Base-by-base conservation (phyloP, 1,140 invertebrate species). In the Meloidogyne hapla region DNA sequence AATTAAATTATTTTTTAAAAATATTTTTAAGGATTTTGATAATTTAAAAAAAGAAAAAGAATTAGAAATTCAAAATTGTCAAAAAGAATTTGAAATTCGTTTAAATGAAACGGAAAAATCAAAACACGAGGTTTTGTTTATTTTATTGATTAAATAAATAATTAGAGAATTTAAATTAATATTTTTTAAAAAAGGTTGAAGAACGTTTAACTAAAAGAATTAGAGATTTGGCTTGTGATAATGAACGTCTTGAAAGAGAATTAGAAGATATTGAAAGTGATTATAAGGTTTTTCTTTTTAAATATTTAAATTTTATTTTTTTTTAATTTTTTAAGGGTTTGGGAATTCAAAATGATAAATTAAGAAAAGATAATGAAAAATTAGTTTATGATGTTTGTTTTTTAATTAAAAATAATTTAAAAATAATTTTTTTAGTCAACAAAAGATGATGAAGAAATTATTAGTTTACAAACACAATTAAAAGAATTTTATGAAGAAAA, bases 11-110 rank as follows among this genome's bases (percentile, higher is more conserved):
- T 56, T 56, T 56, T 56, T 56, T n/a, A 48, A 56, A 56, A n/a
- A n/a, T n/a, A 56, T 56, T 56, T 48, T 48, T 56, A 56, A 56
- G 48, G 48, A 56, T 56, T 56, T n/a, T 56, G 12, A 56, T 56
- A n/a, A 56, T 56, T 56, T 56, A 56, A 56, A 56, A 56, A 13
- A 56, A n/a, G 48, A 56, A 56, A 56, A 13, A 15, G 48, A 56
- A 56, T 56, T 56, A 6, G 12, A 56, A 56, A 13, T 56, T 56
- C 48, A 56, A 8, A 56, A 56, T n/a, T 56, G 48, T 8, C 18
- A n/a, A 5, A 56, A 56, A 56, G 48, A 56, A 4, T 0, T 8
- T 56, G 48, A 56, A 56, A 3, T 56, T 56, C 48, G 48, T 56
- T n/a, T 56, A n/a, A 56, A 6, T n/a, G 48, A n/a, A 56, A n/a